phyloP scores from a whole-genome alignment of 2,113 vertebrate species.

The Scomber colias region DNA sequence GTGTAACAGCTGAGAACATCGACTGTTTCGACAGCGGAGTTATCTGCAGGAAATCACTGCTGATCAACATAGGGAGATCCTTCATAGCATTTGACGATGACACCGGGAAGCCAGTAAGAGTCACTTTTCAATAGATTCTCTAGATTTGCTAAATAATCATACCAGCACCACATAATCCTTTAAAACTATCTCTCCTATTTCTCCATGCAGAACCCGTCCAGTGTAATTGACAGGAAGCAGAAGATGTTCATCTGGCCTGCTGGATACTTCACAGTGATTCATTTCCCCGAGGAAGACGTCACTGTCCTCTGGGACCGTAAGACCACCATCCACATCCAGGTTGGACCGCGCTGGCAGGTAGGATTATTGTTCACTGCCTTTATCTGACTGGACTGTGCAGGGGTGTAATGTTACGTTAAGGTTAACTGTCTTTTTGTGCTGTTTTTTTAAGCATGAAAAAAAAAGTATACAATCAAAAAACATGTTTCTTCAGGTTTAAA shows the following conservation, averaged over 20 bases:
- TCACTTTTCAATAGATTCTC: too few species aligned
- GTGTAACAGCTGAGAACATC: constrained; percentile 89
- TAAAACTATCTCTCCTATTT: too few species aligned
- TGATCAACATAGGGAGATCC: constrained; percentile 88
- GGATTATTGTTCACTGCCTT: not conserved
- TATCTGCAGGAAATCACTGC: constrained; percentile 92
- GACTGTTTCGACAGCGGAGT: constrained; percentile 92
- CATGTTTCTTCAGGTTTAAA: too few species aligned
- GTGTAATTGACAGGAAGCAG: constrained; percentile 87
- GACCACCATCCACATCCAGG: constrained; percentile 93
- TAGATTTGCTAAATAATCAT: too few species aligned
- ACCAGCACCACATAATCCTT: too few species aligned
- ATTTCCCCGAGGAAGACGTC: constrained; percentile 89
- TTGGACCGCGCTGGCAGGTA: constrained; percentile 95
- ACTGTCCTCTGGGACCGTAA: constrained; percentile 96
- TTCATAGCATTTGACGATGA: constrained; percentile 90
- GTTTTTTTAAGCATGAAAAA: too few species aligned
- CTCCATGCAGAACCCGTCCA: constrained; percentile 87
- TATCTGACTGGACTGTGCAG: not conserved
- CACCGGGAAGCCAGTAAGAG: constrained; percentile 91
- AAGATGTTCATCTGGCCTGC: constrained; percentile 90
- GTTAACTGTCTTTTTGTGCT: not conserved
- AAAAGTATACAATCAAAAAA: too few species aligned
- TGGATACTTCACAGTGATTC: constrained; percentile 92
- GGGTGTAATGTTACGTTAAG: too few species aligned